These are phyloP conservation scores for Stegodyphus mimosarum DNA, from an alignment of 1,140 invertebrate genomes.

Conservation along the genomic window DNA sequence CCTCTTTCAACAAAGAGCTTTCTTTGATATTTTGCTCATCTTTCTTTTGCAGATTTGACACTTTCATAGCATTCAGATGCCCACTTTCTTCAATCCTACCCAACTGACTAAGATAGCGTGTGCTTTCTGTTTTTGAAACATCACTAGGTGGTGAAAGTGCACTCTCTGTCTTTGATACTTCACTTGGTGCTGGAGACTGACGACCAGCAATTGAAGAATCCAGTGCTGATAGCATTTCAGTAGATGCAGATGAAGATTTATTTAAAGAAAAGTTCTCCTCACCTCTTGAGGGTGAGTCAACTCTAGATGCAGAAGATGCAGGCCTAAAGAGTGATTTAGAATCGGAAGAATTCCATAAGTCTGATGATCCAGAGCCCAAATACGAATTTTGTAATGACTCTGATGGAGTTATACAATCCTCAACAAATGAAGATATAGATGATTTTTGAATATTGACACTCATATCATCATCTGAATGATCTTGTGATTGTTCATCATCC, in stretches of 20 bases:
- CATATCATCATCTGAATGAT: slow-evolving; percentile 51
- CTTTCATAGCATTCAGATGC: slow-evolving; percentile 52
- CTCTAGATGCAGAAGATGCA: slow-evolving; percentile 65
- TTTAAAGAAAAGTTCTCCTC: slow-evolving; percentile 64
- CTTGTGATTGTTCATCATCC: slow-evolving; percentile 41
- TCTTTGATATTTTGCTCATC: slow-evolving; percentile 49
- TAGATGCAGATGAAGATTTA: slow-evolving; percentile 64
- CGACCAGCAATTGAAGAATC: slow-evolving; percentile 65
- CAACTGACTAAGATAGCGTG: slow-evolving; percentile 64
- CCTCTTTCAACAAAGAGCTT: background rate
- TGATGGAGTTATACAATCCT: background rate
- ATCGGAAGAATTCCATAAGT: slow-evolving; percentile 46
- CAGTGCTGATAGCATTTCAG: slow-evolving; percentile 63
- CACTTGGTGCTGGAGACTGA: slow-evolving; percentile 66
- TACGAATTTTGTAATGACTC: slow-evolving; percentile 29
- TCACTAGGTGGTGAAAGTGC: slow-evolving; percentile 67
- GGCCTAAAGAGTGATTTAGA: slow-evolving; percentile 64
- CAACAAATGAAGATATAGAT: slow-evolving; percentile 38
- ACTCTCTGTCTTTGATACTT: slow-evolving; percentile 67
- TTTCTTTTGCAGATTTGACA: slow-evolving; percentile 30
- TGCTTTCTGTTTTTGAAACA: slow-evolving; percentile 66
- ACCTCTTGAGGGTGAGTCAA: slow-evolving; percentile 63
- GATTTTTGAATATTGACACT: slow-evolving; percentile 52
- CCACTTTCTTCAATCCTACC: slow-evolving; percentile 64
- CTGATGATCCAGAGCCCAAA: slow-evolving; percentile 34